phyloP scores from a whole-genome alignment of 2,113 vertebrate species.

The Salvelinus alpinus region DNA sequence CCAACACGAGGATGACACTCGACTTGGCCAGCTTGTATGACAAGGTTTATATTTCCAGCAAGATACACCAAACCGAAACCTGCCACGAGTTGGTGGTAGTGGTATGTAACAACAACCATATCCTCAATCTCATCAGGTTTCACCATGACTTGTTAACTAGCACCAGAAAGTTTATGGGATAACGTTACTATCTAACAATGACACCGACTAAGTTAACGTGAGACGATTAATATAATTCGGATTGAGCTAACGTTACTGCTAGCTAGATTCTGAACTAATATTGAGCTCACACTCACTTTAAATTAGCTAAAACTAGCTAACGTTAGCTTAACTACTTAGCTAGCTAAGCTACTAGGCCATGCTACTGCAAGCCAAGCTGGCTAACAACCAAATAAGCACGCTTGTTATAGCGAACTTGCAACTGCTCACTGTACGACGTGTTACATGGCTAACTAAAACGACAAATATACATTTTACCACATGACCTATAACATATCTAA shows the following conservation, averaged over 20 bases:
- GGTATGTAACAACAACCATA: slow-evolving; percentile 38
- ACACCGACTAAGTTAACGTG: neutral
- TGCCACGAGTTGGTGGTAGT: slow-evolving; percentile 7
- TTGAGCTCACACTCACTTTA: neutral
- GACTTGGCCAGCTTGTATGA: slow-evolving; percentile 13
- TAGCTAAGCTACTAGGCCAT: neutral
- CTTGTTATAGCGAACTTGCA: neutral
- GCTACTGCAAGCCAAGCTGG: too few relatives aligned
- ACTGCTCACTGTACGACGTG: neutral
- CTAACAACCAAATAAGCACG: too few relatives aligned
- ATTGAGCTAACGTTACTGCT: neutral
- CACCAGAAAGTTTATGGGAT: too few relatives aligned
- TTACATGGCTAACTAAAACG: neutral
- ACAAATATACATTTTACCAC: neutral
- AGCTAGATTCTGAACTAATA: neutral
- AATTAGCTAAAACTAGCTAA: neutral
- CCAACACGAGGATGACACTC: neutral
- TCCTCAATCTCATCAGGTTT: slow-evolving; percentile 33
- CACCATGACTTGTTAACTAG: slow-evolving; percentile 9
- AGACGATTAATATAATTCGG: neutral
- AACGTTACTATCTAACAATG: neutral
- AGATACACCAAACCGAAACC: neutral
- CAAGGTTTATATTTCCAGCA: slow-evolving; percentile 30
- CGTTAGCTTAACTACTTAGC: neutral
- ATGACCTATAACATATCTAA: neutral